Evolutionary conservation across 2,113 vertebrate species (phyloP), one percentile per base, ranked within the genome.

Genomic region (Lasiurus borealis): DNA sequence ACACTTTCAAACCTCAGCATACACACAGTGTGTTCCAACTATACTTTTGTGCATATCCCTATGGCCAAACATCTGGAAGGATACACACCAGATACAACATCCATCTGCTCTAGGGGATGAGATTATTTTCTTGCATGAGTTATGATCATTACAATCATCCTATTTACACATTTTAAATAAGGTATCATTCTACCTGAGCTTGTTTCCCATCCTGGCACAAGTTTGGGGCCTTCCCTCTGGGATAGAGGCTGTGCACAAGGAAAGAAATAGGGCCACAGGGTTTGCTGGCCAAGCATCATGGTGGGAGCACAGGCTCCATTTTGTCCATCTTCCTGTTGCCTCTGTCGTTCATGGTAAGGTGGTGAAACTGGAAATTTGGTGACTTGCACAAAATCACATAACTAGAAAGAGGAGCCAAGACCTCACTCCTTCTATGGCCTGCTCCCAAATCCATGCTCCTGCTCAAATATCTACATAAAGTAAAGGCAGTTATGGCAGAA

Each of bases 191-290:
- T 18, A 1, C 31, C 78, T 73, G 12, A 48, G 0, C 13, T 46
- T n/a, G 14, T 62, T 85, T 85, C 2, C n/a, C 59, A 21, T n/a
- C 23, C 18, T 0, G 3, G 25, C 16, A 52, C 13, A 50, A 11
- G 11, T 59, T 27, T 40, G 31, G 5, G 21, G 52, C 12, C 6
- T 72, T 81, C 4, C n/a, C 5, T 81, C 2, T 31, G 12, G 23
- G 59, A 59, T 27, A 31, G 29, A 73, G 40, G 29, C n/a, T 82
- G 3, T 27, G 31, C 59, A 1, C 1, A 31, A 80, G 50, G 52
- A 40, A 62, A 40, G 27, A 62, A 71, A 77, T 9, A 18, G 16
- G 9, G 9, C 23, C 15, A 3, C 5, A 0, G 3, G 0, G 0
- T 59, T 19, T 85, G 13, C 16, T 46, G n/a, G 59, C 10, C 25